Evolutionary conservation across 2,797 vertebrate species (phyloP), one percentile per base, ranked within the genome.

Genomic region (Erpetoichthys calabaricus): DNA sequence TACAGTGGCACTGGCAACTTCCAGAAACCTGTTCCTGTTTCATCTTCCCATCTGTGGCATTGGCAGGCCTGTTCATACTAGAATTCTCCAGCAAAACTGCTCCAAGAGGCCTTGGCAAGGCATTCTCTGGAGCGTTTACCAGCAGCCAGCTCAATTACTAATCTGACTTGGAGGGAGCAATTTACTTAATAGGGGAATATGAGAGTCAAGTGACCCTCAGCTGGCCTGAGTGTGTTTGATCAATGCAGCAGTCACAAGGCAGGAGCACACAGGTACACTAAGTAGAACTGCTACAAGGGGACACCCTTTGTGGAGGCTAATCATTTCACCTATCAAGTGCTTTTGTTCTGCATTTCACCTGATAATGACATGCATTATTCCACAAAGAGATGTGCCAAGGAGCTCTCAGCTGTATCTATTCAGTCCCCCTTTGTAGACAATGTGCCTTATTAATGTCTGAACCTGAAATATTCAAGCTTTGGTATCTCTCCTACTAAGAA

Each of bases 201-300:
- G 80, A 64, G 75, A 86, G 83, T 92, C 89, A 92, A 91, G 81
- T 92, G 93, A 91, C 84, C 73, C 83, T 92, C 87, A 91, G 87
- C 85, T 89, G 85, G 73, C 86, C 60, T 66, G 62, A 78, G 80
- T 73, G 73, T 81, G 83, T 88, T 86, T 84, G 82, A 87, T 89
- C 80, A 82, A 58, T 78, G 64, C 49, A 25, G 25, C 25, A 68
- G 86, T 92, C 89, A 92, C 75, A 87, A 80, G 90, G 80, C 81
- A 25, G 25, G 25, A 25, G 2, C 25, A 25, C 69, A 88, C 80
- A 88, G 83, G 85, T 87, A 88, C 93, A 86, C 74, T 63, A 73
- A 73, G 67, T 69, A 63, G 73, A 73, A 62, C 56, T 57, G 60
- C 65, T 70, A 69, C 66, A 76, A 71, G 64, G 72, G 73, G 52